phyloP scores from a whole-genome alignment of 2,888 invertebrate genomes.

The Cheilosia vulpina region DNA sequence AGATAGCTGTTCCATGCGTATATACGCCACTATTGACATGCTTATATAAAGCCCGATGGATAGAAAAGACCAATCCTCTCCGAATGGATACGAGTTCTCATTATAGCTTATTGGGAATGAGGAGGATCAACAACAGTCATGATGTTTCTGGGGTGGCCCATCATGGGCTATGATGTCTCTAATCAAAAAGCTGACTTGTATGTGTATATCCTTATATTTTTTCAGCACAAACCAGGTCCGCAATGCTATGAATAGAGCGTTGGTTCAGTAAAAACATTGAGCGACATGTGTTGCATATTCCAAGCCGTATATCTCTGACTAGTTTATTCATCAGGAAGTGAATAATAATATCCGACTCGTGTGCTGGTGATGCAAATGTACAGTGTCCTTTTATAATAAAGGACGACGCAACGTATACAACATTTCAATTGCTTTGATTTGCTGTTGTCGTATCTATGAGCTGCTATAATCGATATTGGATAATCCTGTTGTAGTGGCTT shows the following conservation, averaged over 20 bases:
- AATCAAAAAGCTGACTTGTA: conserved; percentile 46
- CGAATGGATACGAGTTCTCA: background rate
- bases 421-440: conserved; percentile 33
- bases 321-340: conserved; percentile 40
- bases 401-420: conserved; percentile 5
- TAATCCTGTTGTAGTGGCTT: conserved; percentile 15
- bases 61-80: background rate
- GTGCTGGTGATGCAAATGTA: background rate
- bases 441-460: background rate
- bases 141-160: conserved; percentile 20
- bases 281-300: background rate
- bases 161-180: conserved; percentile 55
- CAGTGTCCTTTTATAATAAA: background rate
- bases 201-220: conserved; percentile 3
- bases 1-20: background rate
- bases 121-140: conserved; percentile 9
- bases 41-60: conserved; percentile 1
- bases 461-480: background rate
- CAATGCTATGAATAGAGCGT: conserved; percentile 4
- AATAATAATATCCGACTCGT: conserved; percentile 1
- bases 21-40: background rate
- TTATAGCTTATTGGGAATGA: background rate
- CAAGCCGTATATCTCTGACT: background rate
- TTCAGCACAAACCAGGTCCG: background rate
- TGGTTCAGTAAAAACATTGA: background rate